These are phyloP conservation scores for Portevinia maculata DNA, from an alignment of 2,888 invertebrate species.

Conservation along the genomic window DNA sequence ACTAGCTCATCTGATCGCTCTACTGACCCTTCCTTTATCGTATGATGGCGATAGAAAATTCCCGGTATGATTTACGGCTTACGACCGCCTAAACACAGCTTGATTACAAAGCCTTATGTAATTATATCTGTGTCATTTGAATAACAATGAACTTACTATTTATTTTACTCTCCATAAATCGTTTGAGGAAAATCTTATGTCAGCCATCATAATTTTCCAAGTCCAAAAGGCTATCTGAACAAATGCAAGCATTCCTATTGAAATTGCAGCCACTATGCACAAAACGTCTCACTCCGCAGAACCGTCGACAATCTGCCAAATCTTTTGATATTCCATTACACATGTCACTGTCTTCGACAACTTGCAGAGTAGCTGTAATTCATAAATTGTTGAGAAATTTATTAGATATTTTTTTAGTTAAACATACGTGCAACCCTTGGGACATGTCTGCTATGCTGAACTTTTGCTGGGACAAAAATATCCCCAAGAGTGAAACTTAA, in stretches of 20 bases:
- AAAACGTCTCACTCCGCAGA: conserved; percentile 30
- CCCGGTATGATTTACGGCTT: too few relatives aligned
- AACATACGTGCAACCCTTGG: conserved; percentile 42
- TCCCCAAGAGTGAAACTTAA: conserved; percentile 8
- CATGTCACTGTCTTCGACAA: conserved; percentile 10
- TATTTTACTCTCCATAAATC: not conserved
- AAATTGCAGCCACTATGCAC: conserved; percentile 33
- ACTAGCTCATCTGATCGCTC: too few relatives aligned
- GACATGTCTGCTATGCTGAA: conserved; percentile 18
- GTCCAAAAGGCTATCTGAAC: conserved; percentile 32
- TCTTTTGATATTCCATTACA: conserved; percentile 17
- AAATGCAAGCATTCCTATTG: conserved; percentile 33
- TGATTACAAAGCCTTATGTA: not conserved
- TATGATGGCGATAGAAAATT: too few relatives aligned
- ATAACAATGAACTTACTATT: not conserved
- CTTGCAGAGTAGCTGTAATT: conserved; percentile 34
- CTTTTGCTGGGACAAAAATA: not conserved
- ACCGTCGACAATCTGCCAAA: conserved; percentile 24
- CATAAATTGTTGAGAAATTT: not conserved
- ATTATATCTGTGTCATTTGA: not conserved
- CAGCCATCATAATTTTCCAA: conserved; percentile 42
- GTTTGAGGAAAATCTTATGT: conserved; percentile 11
- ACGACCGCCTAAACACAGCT: too few relatives aligned
- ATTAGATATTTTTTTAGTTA: not conserved
- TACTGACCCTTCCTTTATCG: too few relatives aligned